These are phyloP conservation scores for Miltochrista miniata DNA, from an alignment of 2,888 invertebrate genomes.

Conservation along the genomic window DNA sequence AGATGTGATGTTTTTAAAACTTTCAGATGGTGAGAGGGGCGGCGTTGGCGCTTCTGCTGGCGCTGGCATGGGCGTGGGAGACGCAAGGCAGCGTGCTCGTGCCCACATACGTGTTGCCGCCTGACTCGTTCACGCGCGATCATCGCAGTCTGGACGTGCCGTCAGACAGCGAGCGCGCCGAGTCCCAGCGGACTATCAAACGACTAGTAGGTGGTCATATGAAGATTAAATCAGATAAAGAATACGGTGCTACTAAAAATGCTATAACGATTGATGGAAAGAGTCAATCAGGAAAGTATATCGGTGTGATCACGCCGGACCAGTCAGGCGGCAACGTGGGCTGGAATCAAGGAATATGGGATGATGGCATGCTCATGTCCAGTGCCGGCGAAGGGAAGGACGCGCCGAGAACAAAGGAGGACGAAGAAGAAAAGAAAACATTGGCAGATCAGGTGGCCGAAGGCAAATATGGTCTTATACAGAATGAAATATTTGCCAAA, in stretches of 20 bases:
- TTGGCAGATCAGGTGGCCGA: conserved; percentile 95
- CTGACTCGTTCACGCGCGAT: conserved; percentile 80
- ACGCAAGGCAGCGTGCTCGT: conserved; percentile 76
- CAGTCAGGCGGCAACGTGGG: conserved; percentile 78
- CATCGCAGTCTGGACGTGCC: conserved; percentile 72
- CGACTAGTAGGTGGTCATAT: conserved; percentile 88
- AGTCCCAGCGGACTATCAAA: conserved; percentile 84
- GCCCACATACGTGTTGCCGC: conserved; percentile 81
- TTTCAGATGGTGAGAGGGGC: conserved; percentile 84
- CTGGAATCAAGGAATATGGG: conserved; percentile 84
- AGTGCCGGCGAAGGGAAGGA: conserved; percentile 88
- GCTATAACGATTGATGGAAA: conserved; percentile 65
- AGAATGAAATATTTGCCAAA: conserved; percentile 90
- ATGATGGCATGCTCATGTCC: conserved; percentile 86
- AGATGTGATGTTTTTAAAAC: conserved; percentile 68
- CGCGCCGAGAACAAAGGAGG: conserved; percentile 67
- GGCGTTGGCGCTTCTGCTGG: conserved; percentile 75
- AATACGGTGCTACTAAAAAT: conserved; percentile 70
- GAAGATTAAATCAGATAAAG: conserved; percentile 74
- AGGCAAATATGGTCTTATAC: conserved; percentile 94
- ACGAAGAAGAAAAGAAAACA: conserved; percentile 91
- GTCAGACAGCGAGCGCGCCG: conserved; percentile 58
- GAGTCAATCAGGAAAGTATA: conserved; percentile 70
- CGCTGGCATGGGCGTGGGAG: conserved; percentile 74
- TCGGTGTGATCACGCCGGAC: conserved; percentile 68